Evolutionary conservation across 2,797 vertebrate genomes (phyloP), one percentile per base, ranked within the genome.

Genomic region (Uromys caudimaculatus): DNA sequence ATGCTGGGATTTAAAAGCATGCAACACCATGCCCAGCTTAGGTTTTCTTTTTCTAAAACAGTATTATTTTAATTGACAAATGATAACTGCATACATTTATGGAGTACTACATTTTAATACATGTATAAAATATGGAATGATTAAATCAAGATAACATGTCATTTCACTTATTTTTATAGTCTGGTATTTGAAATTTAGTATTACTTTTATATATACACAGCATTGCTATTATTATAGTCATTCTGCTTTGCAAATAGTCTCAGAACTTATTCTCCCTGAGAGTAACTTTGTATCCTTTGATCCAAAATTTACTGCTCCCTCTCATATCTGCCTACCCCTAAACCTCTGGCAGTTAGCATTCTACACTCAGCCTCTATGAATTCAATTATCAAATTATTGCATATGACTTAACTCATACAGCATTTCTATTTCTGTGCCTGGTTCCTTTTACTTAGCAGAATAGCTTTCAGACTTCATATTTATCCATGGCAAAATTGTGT

Each of bases 41-140:
- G 38, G 29, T 56, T 91, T 82, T 60, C 54, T 60, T 60, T 89
- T 75, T 41, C 23, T 8, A 58, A 88, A 88, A 75, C 9, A 16
- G 16, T 88, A 73, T 56, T 71, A 87, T 86, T 87, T 71, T 73
- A 88, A 86, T 35, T 88, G 69, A 17, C 52, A 75, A 88, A 75
- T 88, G 32, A 47, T 50, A 88, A 44, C 32, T 76, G 17, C 21
- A 76, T 76, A 47, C 12, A 89, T 58, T 89, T 76, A 76, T 76
- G 17, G 6, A 29, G 29, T 32, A 56, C 38, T 41, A 88, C 29
- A 24, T 88, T 88, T 88, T 75, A 69, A 73, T 75, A 75, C 29
- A 44, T 88, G 7, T 73, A 75, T 88, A 85, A 14, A 50, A 52
- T 52, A 44, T 14, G 24, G 17, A 88, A 75, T 58, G 9, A 44